Conservation (phyloP, 2,113 vertebrate genomes). For the Sinocyclocheilus anshuiensis region DNA sequence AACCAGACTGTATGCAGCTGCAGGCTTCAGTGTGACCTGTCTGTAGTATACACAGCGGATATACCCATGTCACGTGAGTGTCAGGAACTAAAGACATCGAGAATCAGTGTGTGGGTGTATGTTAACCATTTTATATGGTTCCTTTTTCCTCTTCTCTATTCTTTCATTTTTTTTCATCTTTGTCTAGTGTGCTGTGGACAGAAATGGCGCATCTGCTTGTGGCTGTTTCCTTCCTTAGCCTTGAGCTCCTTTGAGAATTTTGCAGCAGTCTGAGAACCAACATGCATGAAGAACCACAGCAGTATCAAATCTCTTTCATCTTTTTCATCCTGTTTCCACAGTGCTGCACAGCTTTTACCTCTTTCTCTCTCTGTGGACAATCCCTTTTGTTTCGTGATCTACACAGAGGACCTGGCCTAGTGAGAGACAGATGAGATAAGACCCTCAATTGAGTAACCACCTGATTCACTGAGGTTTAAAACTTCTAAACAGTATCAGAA, state of each 20-base stretch:
- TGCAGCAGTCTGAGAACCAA: conserved; percentile 63
- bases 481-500: too few relatives aligned
- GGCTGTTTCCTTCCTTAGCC: background rate
- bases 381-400: conserved; percentile 5
- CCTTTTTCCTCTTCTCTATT: conserved; percentile 44
- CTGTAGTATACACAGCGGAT: conserved; percentile 69
- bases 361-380: conserved; percentile 22
- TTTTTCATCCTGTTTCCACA: conserved; percentile 62
- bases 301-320: conserved; percentile 52
- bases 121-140: conserved; percentile 66
- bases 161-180: conserved; percentile 35
- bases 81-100: conserved; percentile 35
- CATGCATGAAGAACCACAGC: conserved; percentile 60
- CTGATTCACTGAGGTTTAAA: background rate
- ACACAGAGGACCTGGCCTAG: background rate
- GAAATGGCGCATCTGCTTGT: background rate
- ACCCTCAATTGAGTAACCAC: conserved; percentile 40
- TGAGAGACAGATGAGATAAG: conserved; percentile 12
- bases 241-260: conserved; percentile 42
- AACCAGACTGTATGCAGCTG: conserved; percentile 58
- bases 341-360: conserved; percentile 53
- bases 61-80: conserved; percentile 78
- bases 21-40: conserved; percentile 56
- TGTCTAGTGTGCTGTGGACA: background rate
- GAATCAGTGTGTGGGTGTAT: background rate